Base-by-base conservation (phyloP, 2,113 vertebrate genomes). In the Corythornis cristatus region DNA sequence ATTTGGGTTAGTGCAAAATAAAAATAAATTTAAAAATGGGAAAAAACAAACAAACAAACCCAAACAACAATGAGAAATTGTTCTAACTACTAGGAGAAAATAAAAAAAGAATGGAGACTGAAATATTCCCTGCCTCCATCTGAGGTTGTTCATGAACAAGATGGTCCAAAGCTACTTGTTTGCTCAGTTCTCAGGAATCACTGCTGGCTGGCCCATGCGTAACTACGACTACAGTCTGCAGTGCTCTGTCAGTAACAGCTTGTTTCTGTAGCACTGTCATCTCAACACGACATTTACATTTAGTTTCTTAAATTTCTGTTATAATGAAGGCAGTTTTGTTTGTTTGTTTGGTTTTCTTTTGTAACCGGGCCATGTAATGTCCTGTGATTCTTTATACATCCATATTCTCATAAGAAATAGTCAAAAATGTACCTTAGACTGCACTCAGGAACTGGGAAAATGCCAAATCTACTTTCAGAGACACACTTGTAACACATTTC, bases 1-100 rank as follows among this genome's bases (percentile, higher is more conserved):
- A 90, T 86, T 96, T 96, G 95, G 94, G 91, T 96, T 88, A 96
- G 95, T 96, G 95, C 93, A 97, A 97, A 89, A 96, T 65, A 66
- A 37, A 94, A 51, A 15, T 35, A 60, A 67, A 60, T 53, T 13
- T 51, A 51, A 17, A 31, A 48, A 88, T 92, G 23, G 18, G 11
- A 79, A 28, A 62, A 18, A 31, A 10, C 45, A 43, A 46, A 31
- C 10, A 50, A 43, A 46, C 67, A 31, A 21, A 29, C 12, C 13
- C 5, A 37, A 37, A 37, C 8, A 25, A 15, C 29, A 72, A 37
- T 73, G 80, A 91, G 70, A 96, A 96, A 89, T 66, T 76, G 79
- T 35, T 51, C 57, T 88, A 92, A 88, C 11, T 56, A 88, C 43
- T 40, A 65, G 83, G 45, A n/a, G n/a, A 58, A 87, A 79, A 37